Evolutionary conservation across 2,113 vertebrate genomes (phyloP).

Genomic region (Taxidea taxus): DNA sequence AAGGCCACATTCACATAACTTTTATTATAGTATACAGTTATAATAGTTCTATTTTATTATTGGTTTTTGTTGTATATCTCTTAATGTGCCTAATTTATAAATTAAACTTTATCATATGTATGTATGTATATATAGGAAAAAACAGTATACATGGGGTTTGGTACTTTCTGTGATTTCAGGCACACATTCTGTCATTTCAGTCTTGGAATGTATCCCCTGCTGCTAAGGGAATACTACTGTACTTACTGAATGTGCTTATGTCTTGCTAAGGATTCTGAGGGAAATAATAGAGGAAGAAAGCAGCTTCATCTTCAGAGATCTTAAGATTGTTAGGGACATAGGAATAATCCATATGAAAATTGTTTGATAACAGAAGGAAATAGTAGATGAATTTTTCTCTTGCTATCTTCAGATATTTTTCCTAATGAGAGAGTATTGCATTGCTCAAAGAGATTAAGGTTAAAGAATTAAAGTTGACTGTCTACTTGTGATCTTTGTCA

Average conservation of each 20-base stretch:
- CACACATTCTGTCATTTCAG: not conserved
- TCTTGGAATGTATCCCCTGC: not conserved
- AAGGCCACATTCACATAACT: not conserved
- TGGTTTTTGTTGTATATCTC: not conserved
- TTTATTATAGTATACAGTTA: not conserved
- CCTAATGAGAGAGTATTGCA: not conserved
- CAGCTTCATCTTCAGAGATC: not conserved
- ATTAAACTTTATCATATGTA: not conserved
- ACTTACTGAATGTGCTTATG: not conserved
- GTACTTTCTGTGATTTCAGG: not conserved
- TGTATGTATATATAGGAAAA: not conserved
- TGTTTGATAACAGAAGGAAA: not conserved
- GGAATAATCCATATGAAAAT: not conserved
- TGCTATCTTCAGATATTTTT: slow-evolving; percentile 29
- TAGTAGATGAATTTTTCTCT: slow-evolving; percentile 7
- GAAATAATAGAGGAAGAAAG: not conserved
- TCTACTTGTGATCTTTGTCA: too few species aligned
- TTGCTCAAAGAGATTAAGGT: not conserved
- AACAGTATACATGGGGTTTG: not conserved
- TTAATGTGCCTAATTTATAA: not conserved
- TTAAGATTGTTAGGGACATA: not conserved
- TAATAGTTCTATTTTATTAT: not conserved
- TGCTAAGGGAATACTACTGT: not conserved
- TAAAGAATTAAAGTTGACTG: slow-evolving; percentile 43
- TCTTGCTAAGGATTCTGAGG: not conserved